phyloP scores from a whole-genome alignment of 2,888 invertebrate species.

The Macaria liturata region DNA sequence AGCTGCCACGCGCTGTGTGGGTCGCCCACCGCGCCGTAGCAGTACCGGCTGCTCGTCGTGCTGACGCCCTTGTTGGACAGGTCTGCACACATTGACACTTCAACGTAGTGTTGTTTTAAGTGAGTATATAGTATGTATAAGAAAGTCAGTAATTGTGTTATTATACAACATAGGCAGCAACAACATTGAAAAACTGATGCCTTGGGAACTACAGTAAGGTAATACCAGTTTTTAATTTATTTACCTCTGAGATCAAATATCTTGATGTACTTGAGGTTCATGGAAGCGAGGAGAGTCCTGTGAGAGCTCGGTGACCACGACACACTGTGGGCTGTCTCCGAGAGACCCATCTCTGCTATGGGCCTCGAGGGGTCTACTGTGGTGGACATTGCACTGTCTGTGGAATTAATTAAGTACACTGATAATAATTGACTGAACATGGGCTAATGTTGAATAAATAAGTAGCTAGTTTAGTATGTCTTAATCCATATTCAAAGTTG shows the following conservation, averaged over 20 bases:
- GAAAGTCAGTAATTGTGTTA: too few species aligned
- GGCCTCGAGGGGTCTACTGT: slow-evolving; percentile 83
- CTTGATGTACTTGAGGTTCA: slow-evolving; percentile 94
- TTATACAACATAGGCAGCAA: too few species aligned
- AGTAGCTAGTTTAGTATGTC: too few species aligned
- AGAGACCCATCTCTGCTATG: slow-evolving; percentile 89
- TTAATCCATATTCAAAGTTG: too few species aligned
- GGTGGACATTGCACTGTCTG: slow-evolving; percentile 31
- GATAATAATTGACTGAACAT: too few species aligned
- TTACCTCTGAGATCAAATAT: slow-evolving; percentile 95
- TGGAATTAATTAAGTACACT: not conserved
- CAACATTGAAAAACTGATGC: too few species aligned
- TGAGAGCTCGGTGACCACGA: slow-evolving; percentile 91
- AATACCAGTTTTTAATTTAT: too few species aligned
- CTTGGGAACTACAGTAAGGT: too few species aligned
- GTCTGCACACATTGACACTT: slow-evolving; percentile 75
- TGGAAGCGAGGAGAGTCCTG: slow-evolving; percentile 92
- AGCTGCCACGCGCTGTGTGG: slow-evolving; percentile 90
- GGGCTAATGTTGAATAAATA: too few species aligned
- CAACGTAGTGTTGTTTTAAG: too few species aligned
- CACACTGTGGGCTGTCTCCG: slow-evolving; percentile 92
- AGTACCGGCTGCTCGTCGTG: slow-evolving; percentile 90
- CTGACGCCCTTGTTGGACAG: slow-evolving; percentile 85
- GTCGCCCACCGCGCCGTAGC: slow-evolving; percentile 92
- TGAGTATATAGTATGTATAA: too few species aligned